Percentiles rank a stretch among this genome's conserved stretches.
phyloP scores from a whole-genome alignment of 2,888 invertebrate genomes.

The Ligdia adustata region DNA sequence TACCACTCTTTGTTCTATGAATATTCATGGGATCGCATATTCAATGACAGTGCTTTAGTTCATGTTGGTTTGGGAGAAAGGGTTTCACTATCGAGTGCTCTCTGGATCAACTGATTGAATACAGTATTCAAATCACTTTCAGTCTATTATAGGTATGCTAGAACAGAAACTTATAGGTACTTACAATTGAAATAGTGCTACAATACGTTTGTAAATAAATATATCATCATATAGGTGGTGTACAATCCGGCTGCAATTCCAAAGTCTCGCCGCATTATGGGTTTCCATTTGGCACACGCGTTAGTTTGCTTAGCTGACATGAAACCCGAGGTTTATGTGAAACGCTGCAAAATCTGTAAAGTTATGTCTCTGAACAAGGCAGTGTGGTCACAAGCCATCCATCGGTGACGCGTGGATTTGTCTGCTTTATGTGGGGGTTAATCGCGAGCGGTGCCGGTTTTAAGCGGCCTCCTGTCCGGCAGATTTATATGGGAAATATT shows the following conservation, averaged over 20 bases:
- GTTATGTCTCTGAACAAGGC: slow-evolving; percentile 8
- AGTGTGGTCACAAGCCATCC: slow-evolving; percentile 12
- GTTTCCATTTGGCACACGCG: slow-evolving; percentile 1
- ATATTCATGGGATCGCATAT: slow-evolving; percentile 53
- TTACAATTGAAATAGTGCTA: too few species aligned
- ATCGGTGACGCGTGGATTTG: slow-evolving; percentile 27
- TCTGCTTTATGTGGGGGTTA: slow-evolving; percentile 25
- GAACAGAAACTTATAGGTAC: too few species aligned
- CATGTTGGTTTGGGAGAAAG: slow-evolving; percentile 6
- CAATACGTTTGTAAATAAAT: too few species aligned
- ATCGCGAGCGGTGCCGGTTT: slow-evolving; percentile 14
- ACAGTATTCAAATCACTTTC: too few species aligned
- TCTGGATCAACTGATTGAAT: too few species aligned
- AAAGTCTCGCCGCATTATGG: background rate
- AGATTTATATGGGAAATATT: slow-evolving; percentile 14
- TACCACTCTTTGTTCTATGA: slow-evolving; percentile 52
- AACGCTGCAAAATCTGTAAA: slow-evolving; percentile 1
- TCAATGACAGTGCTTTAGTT: slow-evolving; percentile 8
- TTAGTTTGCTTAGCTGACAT: background rate
- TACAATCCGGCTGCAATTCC: background rate
- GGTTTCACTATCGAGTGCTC: background rate
- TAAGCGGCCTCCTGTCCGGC: slow-evolving; percentile 6
- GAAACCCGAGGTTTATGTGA: background rate
- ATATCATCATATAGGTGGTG: background rate
- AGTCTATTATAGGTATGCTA: too few species aligned